Conservation (phyloP, 2,888 invertebrate species). For the Drosophila stalkeri region DNA sequence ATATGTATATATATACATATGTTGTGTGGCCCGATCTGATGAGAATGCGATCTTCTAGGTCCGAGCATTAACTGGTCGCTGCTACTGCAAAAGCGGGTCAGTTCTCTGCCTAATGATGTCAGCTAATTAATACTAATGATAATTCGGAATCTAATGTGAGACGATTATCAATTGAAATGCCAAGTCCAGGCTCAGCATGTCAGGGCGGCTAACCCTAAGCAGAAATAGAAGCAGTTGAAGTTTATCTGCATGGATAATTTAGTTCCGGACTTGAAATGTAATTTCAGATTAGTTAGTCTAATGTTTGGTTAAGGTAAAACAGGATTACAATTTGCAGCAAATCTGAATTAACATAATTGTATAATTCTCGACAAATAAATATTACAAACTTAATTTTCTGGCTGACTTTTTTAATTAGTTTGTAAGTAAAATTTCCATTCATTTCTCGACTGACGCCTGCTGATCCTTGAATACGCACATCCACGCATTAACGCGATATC, state of each 20-base stretch:
- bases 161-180: not conserved
- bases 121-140: constrained; percentile 73
- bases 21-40: constrained; percentile 16
- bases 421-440: not conserved
- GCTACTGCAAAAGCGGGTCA: constrained; percentile 66
- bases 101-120: constrained; percentile 59
- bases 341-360: not conserved
- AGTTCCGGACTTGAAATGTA: not conserved
- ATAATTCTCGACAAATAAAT: not conserved
- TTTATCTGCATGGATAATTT: not conserved
- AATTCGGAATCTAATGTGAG: constrained; percentile 7
- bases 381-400: not conserved
- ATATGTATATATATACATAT: constrained; percentile 15
- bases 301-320: not conserved
- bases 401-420: not conserved
- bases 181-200: not conserved
- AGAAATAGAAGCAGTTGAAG: not conserved
- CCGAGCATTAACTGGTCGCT: constrained; percentile 29
- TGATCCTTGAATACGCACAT: not conserved
- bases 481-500: constrained; percentile 47
- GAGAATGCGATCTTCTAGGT: constrained; percentile 12
- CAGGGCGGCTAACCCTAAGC: not conserved
- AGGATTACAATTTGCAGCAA: not conserved
- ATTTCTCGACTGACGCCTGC: not conserved
- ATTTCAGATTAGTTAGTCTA: not conserved